A percentile compares a stretch with the other conserved stretches of the same genome.
Evolutionary conservation across 2,888 invertebrate species (phyloP).

Genomic region (Baronia brevicornis): DNA sequence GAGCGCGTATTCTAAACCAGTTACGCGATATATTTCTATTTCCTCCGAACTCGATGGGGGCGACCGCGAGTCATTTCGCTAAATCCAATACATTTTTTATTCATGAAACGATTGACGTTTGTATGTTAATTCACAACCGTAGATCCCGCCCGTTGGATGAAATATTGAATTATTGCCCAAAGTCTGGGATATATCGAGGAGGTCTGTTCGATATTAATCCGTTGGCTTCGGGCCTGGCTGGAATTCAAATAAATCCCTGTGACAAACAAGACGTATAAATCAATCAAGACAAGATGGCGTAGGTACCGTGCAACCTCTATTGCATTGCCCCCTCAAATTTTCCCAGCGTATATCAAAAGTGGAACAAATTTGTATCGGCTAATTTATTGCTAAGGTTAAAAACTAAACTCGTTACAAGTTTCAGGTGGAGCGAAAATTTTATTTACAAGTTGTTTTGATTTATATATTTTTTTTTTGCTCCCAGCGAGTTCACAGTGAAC

Average conservation of each 20-base stretch:
- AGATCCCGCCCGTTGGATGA: slow-evolving; percentile 67
- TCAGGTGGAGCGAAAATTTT: slow-evolving; percentile 52
- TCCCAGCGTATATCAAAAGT: slow-evolving; percentile 35
- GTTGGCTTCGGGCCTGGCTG: slow-evolving; percentile 67
- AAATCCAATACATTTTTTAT: slow-evolving; percentile 76
- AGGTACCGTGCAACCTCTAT: slow-evolving; percentile 65
- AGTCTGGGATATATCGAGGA: slow-evolving; percentile 67
- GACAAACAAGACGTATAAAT: slow-evolving; percentile 77
- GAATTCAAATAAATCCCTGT: slow-evolving; percentile 76
- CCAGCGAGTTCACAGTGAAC: slow-evolving; percentile 19
- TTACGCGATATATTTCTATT: slow-evolving; percentile 42
- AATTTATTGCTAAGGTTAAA: slow-evolving; percentile 65
- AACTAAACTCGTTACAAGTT: slow-evolving; percentile 66
- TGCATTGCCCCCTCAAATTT: slow-evolving; percentile 53
- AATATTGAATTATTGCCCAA: slow-evolving; percentile 74
- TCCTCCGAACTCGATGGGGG: slow-evolving; percentile 47
- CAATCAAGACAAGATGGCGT: slow-evolving; percentile 71
- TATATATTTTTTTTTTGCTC: slow-evolving; percentile 31
- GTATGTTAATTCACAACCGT: slow-evolving; percentile 72
- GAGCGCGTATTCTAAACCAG: slow-evolving; percentile 22
- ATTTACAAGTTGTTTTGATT: slow-evolving; percentile 58
- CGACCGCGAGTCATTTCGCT: slow-evolving; percentile 60
- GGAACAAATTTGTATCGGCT: slow-evolving; percentile 65
- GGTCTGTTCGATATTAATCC: slow-evolving; percentile 73
- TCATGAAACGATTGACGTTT: slow-evolving; percentile 76